These are phyloP conservation scores for Pygoscelis adeliae DNA, from an alignment of 2,113 vertebrate species.

Conservation along the genomic window DNA sequence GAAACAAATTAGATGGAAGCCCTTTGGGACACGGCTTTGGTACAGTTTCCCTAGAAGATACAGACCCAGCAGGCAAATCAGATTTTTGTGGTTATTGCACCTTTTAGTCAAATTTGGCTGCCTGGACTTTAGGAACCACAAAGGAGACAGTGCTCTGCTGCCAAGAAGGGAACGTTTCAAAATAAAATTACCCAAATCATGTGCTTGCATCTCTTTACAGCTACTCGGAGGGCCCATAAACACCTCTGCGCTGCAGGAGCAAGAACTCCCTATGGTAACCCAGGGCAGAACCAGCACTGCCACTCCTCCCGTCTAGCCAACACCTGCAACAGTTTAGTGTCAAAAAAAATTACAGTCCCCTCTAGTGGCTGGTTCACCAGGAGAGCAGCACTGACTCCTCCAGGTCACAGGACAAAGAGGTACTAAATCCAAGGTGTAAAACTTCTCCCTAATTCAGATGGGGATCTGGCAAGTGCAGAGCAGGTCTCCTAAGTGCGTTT, in stretches of 20 bases:
- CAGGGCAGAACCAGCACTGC: neutral
- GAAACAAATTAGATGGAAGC: neutral
- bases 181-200: neutral
- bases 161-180: neutral
- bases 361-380: neutral
- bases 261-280: neutral
- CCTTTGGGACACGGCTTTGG: neutral
- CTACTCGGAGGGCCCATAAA: neutral
- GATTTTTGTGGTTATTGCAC: neutral
- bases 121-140: neutral
- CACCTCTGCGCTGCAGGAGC: neutral
- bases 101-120: neutral
- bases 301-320: neutral
- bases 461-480: neutral
- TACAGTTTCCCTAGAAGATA: neutral
- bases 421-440: neutral
- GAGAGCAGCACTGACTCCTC: neutral
- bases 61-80: neutral
- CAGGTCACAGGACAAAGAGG: neutral
- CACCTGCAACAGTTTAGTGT: neutral
- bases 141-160: neutral
- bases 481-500: fast-evolving
- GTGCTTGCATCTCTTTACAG: neutral
- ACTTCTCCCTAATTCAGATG: neutral
- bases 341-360: neutral